Conservation (phyloP, 2,888 invertebrate species). For the Tanypteryx hageni region DNA sequence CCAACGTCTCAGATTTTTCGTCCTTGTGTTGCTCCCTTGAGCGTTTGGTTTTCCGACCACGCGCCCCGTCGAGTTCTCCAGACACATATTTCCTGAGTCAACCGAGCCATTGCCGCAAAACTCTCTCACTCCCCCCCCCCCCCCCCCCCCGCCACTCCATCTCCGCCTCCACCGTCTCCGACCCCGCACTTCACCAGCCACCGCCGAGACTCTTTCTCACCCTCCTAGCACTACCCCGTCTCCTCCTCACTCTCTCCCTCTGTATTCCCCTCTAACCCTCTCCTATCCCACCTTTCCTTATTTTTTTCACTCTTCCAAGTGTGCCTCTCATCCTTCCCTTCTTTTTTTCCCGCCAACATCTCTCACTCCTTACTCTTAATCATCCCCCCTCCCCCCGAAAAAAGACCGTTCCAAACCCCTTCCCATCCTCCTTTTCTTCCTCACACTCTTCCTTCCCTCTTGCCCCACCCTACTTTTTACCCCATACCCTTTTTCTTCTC, state of each 20-base stretch:
- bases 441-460: background rate
- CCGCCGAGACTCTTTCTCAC: background rate
- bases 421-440: background rate
- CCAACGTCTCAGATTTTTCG: conserved; percentile 14
- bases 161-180: background rate
- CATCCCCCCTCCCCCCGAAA: no score
- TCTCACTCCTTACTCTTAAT: no score
- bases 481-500: background rate
- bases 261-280: background rate
- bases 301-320: conserved; percentile 6
- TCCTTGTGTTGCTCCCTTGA: conserved; percentile 10
- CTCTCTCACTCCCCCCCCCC: conserved; percentile 27
- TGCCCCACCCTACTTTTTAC: background rate
- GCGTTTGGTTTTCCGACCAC: conserved; percentile 61
- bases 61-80: conserved; percentile 61
- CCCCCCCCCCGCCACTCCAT: background rate
- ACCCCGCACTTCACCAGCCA: background rate
- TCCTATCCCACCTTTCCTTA: background rate
- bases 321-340: background rate
- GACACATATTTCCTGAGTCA: conserved; percentile 64
- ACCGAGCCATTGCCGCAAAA: conserved; percentile 54
- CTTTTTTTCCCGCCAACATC: no score
- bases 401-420: no score
- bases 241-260: background rate
- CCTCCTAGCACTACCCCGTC: background rate